A percentile compares a stretch with the other conserved stretches of the same genome.
These are phyloP conservation scores for Aethes cnicana DNA, from an alignment of 2,888 invertebrate species.

Conservation along the genomic window DNA sequence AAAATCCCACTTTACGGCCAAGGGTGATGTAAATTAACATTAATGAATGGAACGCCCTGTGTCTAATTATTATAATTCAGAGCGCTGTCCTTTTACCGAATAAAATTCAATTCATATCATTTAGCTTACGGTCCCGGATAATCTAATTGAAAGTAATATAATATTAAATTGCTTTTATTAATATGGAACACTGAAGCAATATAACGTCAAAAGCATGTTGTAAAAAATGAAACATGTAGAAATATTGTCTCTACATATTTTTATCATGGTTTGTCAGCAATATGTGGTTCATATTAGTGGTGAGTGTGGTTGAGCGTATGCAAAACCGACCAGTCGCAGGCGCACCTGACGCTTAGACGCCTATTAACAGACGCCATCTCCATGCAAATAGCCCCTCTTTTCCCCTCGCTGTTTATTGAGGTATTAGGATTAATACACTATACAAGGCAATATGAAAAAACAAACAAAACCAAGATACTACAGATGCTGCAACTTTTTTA, in stretches of 20 bases:
- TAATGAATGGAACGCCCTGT: too few species aligned
- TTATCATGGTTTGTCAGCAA: conserved; percentile 46
- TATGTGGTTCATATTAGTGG: conserved; percentile 58
- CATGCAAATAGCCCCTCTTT: conserved; percentile 63
- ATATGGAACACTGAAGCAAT: not conserved
- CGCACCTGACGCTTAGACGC: conserved; percentile 65
- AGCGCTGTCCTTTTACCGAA: not conserved
- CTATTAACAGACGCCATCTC: conserved; percentile 65
- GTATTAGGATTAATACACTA: conserved; percentile 51
- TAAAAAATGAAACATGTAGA: not conserved
- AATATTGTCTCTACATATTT: conserved; percentile 31
- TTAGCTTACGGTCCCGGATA: not conserved
- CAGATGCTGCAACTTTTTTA: not conserved
- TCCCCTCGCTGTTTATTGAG: conserved; percentile 45
- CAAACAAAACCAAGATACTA: conserved; percentile 3
- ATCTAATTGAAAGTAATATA: not conserved
- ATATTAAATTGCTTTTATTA: not conserved
- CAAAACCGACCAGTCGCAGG: conserved; percentile 64
- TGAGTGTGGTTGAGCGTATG: conserved; percentile 63
- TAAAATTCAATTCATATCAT: conserved; percentile 19
- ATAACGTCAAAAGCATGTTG: not conserved
- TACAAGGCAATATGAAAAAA: not conserved
- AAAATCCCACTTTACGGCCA: too few species aligned
- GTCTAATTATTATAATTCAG: conserved; percentile 1
- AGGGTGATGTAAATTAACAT: too few species aligned